phyloP scores from a whole-genome alignment of 2,797 vertebrate genomes.

The Ptychadena robeensis region DNA sequence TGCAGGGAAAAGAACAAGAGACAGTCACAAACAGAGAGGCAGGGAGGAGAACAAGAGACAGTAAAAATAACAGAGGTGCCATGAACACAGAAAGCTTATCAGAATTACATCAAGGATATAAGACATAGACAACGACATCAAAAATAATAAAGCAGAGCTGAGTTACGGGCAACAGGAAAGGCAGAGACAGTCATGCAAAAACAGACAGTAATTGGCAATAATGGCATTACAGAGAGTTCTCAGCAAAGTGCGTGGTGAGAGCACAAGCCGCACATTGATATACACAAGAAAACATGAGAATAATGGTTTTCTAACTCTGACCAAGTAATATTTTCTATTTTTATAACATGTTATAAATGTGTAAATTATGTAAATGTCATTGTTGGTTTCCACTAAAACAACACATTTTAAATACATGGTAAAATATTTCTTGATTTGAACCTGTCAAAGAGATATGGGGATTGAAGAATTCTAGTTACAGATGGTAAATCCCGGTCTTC shows the following conservation, averaged over 20 bases:
- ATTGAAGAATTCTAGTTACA: no score
- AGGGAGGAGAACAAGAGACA: conserved; percentile 49
- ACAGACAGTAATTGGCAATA: conserved; percentile 10
- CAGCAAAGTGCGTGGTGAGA: not conserved
- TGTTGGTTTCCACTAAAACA: no score
- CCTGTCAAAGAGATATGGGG: no score
- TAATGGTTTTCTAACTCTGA: not conserved
- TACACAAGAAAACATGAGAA: not conserved
- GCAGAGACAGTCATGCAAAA: conserved; percentile 21
- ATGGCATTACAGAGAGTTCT: conserved; percentile 17
- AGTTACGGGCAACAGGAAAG: not conserved
- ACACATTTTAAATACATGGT: no score
- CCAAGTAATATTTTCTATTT: no score
- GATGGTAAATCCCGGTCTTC: no score
- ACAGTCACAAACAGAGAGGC: conserved; percentile 62
- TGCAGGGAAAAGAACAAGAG: conserved; percentile 71
- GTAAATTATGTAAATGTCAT: no score
- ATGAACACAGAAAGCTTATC: no score
- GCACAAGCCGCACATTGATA: not conserved
- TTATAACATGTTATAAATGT: no score
- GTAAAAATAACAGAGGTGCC: not conserved
- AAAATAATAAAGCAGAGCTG: not conserved
- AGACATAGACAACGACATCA: conserved; percentile 68
- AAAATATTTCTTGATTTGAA: no score
- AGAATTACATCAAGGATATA: not conserved